phyloP scores from a whole-genome alignment of 2,797 vertebrate genomes.

The Hypotaenidia okinawae region DNA sequence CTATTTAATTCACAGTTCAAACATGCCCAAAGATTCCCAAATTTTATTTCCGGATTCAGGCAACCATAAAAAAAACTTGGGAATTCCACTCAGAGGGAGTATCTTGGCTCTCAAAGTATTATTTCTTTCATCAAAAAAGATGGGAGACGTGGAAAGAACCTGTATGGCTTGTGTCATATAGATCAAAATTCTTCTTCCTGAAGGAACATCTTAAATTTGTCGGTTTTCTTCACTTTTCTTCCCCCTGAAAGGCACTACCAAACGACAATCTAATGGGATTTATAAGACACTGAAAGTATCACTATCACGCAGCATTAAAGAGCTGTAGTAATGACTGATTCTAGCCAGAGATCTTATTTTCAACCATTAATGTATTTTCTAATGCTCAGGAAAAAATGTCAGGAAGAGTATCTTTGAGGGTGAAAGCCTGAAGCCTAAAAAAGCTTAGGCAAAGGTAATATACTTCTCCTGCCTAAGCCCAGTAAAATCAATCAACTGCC shows the following conservation, averaged over 20 bases:
- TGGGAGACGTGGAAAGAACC: not conserved
- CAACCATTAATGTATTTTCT: not conserved
- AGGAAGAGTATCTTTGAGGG: not conserved
- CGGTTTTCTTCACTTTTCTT: not conserved
- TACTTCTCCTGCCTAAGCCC: not conserved
- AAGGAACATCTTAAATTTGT: not conserved
- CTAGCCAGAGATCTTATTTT: not conserved
- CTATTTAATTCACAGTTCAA: not conserved
- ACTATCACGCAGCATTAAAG: not conserved
- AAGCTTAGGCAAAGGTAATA: not conserved
- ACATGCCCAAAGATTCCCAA: not conserved
- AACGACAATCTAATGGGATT: not conserved
- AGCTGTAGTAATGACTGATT: not conserved
- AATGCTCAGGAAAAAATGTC: not conserved
- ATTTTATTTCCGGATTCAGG: not conserved
- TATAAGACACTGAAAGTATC: not conserved
- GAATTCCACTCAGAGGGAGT: not conserved
- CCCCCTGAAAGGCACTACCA: not conserved
- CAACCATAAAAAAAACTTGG: not conserved
- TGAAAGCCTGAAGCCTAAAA: not conserved
- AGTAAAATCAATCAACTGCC: not conserved
- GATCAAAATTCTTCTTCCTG: not conserved
- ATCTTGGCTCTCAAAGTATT: not conserved
- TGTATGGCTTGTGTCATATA: not conserved
- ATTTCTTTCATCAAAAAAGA: not conserved